These are phyloP conservation scores for Terebella lapidaria DNA, from an alignment of 2,888 invertebrate species.

Conservation along the genomic window DNA sequence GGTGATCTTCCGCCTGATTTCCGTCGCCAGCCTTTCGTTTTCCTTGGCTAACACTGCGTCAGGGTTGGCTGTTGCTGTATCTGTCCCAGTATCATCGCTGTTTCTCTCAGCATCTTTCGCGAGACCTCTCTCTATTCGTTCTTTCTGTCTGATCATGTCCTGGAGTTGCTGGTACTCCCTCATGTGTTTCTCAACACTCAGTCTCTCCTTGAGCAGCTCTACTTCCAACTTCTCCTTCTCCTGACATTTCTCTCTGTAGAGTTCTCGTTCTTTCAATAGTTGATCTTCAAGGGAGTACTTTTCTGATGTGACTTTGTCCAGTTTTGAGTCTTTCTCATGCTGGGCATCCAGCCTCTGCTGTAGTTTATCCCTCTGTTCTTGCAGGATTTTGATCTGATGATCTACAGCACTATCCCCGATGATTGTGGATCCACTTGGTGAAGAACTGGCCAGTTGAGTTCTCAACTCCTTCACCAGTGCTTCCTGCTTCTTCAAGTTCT, in stretches of 20 bases:
- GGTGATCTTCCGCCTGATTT: conserved; percentile 6
- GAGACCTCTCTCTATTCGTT: conserved; percentile 14
- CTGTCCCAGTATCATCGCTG: background rate
- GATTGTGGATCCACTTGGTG: background rate
- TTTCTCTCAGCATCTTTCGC: background rate
- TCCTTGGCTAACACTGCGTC: conserved; percentile 1
- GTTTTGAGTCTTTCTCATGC: conserved; percentile 6
- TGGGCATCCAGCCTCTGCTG: conserved; percentile 9
- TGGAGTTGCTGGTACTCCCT: conserved; percentile 14
- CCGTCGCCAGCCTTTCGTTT: conserved; percentile 7
- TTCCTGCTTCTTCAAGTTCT: conserved; percentile 13
- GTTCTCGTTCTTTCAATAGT: conserved; percentile 11
- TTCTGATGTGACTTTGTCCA: background rate
- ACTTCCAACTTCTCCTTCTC: conserved; percentile 20
- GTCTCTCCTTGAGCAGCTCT: conserved; percentile 16
- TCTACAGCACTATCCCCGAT: conserved; percentile 4
- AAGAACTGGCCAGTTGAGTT: background rate
- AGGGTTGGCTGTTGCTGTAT: background rate
- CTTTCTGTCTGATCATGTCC: conserved; percentile 15
- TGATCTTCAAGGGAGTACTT: conserved; percentile 2
- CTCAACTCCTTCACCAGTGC: conserved; percentile 7
- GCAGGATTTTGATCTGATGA: conserved; percentile 14
- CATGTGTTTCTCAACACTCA: conserved; percentile 15
- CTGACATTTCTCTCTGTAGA: conserved; percentile 1
- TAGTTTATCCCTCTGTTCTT: conserved; percentile 18